Evolutionary conservation across 1,140 invertebrate genomes (phyloP), one percentile per base, ranked within the genome.

Genomic region (Drosophila ananassae): DNA sequence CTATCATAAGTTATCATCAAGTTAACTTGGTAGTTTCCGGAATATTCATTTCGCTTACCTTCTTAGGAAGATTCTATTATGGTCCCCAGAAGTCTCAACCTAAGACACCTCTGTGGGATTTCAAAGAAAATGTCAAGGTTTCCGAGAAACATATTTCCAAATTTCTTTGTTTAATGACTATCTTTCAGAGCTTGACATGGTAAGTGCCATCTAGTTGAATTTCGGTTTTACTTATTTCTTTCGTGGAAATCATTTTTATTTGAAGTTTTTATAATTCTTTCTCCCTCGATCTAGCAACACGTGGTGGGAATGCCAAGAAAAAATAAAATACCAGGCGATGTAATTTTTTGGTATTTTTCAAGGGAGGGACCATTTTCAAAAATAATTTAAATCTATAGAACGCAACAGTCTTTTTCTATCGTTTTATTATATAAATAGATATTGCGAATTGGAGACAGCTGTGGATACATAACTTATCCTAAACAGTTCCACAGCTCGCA

Each of bases 391-490:
- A 52, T 22, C 7, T 30, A 13, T 17, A 8, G 3, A 64, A 25
- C 50, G 63, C 59, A 61, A 41, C 48, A 57, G 17, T 25, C 8
- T 47, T 64, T 79, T 79, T 67, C 66, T 62, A 56, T 57, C 50
- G 48, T 75, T 77, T 85, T 87, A 85, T 84, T 85, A 87, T 85
- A 89, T 85, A 85, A 89, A 89, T 85, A 85, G 78, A 85, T 89
- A 85, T 89, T 85, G 82, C 82, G 73, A 66, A 54, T 89, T 59
- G 83, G 83, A 79, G 77, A 64, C 66, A 75, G 74, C 62, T 64
- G 37, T 71, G 77, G 71, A 76, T 69, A 87, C 79, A 74, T 72
- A 78, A 78, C 66, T 82, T 74, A 46, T 52, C 76, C 62, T 81
- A 81, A 83, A 79, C 50, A 80, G 48, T 55, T 57, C 47, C 41